A percentile compares a stretch with the other conserved stretches of the same genome.
These are phyloP conservation scores for Zeus faber DNA, from an alignment of 2,113 vertebrate species.

Conservation along the genomic window DNA sequence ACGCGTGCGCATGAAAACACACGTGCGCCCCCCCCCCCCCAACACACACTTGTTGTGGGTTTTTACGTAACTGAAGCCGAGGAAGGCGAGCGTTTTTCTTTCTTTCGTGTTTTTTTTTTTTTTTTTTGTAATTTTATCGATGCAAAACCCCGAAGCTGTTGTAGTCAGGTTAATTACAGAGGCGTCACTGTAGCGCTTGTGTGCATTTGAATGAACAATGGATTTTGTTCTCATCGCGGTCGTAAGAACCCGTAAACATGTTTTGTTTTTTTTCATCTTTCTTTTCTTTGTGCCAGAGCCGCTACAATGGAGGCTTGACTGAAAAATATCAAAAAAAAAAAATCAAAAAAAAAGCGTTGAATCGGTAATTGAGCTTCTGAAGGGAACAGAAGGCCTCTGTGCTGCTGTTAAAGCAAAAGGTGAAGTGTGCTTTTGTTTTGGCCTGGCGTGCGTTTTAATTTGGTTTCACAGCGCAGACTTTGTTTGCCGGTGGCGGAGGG, in stretches of 20 bases:
- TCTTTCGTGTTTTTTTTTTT: too few relatives aligned
- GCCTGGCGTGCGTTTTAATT: too few relatives aligned
- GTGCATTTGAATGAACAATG: slow-evolving; percentile 26
- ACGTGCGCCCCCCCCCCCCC: too few relatives aligned
- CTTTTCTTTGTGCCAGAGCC: slow-evolving; percentile 24
- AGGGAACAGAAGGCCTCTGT: slow-evolving; percentile 33
- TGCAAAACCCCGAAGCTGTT: background rate
- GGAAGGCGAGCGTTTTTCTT: background rate
- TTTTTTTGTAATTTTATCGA: too few relatives aligned
- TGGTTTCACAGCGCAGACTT: too few relatives aligned
- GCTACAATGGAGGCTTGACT: slow-evolving; percentile 34
- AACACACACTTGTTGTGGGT: slow-evolving; percentile 21
- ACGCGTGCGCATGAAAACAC: slow-evolving; percentile 3
- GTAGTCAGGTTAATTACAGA: slow-evolving; percentile 5
- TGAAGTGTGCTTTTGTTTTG: slow-evolving; percentile 9
- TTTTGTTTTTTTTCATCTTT: background rate
- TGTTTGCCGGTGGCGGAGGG: too few relatives aligned
- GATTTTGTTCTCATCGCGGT: slow-evolving; percentile 6
- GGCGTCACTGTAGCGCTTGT: slow-evolving; percentile 1
- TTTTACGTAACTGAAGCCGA: slow-evolving; percentile 23
- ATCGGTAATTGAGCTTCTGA: slow-evolving; percentile 32
- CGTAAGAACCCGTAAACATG: slow-evolving; percentile 17
- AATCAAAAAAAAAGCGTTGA: slow-evolving; percentile 41
- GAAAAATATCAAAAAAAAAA: too few relatives aligned
- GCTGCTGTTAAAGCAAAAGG: slow-evolving; percentile 3